Conservation (phyloP, 2,113 vertebrate species). For the Sapayoa aenigma region DNA sequence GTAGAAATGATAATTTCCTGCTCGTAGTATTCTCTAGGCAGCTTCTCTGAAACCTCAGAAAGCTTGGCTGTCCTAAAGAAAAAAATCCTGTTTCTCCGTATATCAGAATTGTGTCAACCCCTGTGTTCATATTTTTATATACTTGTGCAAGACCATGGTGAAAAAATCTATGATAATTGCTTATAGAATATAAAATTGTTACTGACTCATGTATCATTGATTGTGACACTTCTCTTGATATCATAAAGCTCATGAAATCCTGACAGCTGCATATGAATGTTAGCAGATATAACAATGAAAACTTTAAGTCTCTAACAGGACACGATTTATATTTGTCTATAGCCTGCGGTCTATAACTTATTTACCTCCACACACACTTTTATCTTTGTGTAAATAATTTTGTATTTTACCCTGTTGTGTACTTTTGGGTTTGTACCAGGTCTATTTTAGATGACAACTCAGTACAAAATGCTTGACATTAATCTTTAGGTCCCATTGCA, state of each 20-base stretch:
- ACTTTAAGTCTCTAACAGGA: background rate
- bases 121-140: background rate
- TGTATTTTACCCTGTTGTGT: background rate
- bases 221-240: background rate
- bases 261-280: background rate
- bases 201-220: background rate
- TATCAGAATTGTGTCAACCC: background rate
- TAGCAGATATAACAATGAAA: background rate
- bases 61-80: background rate
- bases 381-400: background rate
- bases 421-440: background rate
- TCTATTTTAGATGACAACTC: background rate
- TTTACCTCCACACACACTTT: background rate
- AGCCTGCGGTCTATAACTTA: rapidly evolving
- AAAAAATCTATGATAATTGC: background rate
- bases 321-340: background rate
- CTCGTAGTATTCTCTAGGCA: background rate
- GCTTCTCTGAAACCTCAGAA: background rate
- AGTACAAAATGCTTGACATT: background rate
- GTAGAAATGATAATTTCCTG: background rate
- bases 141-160: background rate
- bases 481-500: background rate
- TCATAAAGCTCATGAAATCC: background rate
- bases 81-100: background rate
- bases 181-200: background rate